Evolutionary conservation across 2,888 invertebrate genomes (phyloP).

Genomic region (Cryptops parisi): DNA sequence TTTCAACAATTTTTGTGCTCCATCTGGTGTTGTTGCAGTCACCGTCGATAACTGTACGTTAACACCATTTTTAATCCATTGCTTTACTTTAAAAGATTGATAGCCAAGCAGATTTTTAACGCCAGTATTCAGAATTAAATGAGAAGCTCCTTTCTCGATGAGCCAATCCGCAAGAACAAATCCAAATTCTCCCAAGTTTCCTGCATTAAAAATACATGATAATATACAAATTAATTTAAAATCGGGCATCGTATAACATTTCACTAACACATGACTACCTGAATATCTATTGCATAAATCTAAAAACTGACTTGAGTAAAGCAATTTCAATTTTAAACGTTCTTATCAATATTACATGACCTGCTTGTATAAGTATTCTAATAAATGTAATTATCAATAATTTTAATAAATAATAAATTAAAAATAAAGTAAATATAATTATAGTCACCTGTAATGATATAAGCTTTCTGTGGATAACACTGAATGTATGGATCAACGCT

Average conservation of each 20-base stretch:
- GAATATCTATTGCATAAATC: too few species aligned
- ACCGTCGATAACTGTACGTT: background rate
- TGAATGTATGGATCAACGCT: slow-evolving; percentile 72
- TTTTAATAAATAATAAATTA: too few species aligned
- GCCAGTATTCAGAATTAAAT: slow-evolving; percentile 35
- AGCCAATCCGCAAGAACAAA: slow-evolving; percentile 35
- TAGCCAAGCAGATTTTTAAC: slow-evolving; percentile 36
- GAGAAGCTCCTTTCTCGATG: slow-evolving; percentile 34
- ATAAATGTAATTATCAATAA: too few species aligned
- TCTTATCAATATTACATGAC: too few species aligned
- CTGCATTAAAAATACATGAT: too few species aligned
- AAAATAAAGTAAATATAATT: too few species aligned
- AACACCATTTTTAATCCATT: slow-evolving; percentile 29
- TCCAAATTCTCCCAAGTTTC: slow-evolving; percentile 40
- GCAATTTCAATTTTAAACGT: too few species aligned
- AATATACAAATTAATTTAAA: too few species aligned
- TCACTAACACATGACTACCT: too few species aligned
- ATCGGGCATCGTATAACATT: too few species aligned
- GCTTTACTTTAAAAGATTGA: slow-evolving; percentile 33
- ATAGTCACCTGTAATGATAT: slow-evolving; percentile 47
- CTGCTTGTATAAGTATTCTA: too few species aligned
- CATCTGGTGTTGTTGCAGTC: background rate
- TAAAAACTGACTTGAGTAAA: too few species aligned
- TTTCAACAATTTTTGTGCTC: background rate
- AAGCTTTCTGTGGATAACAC: slow-evolving; percentile 39